Base-by-base conservation (phyloP, 2,797 vertebrate species). In the Gallinago stenura region DNA sequence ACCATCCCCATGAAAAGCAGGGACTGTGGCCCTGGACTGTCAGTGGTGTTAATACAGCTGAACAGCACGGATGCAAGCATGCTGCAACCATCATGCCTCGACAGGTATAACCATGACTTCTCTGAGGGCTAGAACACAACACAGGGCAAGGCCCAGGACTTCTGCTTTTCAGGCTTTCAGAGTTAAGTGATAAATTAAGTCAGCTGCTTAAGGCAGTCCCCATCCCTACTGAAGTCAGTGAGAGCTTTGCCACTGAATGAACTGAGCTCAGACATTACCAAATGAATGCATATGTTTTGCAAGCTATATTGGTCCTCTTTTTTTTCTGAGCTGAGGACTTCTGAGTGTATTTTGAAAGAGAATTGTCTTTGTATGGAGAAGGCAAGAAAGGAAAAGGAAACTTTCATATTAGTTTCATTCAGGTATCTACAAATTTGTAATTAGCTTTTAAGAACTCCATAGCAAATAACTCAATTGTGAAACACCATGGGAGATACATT, bases 61-160 rank as follows among this genome's bases (percentile, higher is more conserved):
- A 45, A 41, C 15, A 19, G 25, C 0, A 1, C 41, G 9, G 17
- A 73, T 8, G 6, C 17, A 66, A 57, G 18, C 14, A 5, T 43
- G 43, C n/a, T 20, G 10, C 12, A 57, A 51, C 35, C 3, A 0
- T 54, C 2, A 0, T 57, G 65, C n/a, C 46, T 57, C 0, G 0
- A 22, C 31, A 53, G 11, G 25, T 19, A 45, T 7, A 89, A 10
- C 28, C 6, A 3, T 30, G 16, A 41, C 31, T 82, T 87, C 56
- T 25, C 10, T 0, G 0, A 48, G n/a, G 6, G 17, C 5, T 54
- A 18, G 15, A 31, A 85, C 25, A 56, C 10, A 35, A 17, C 2
- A 2, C 13, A 31, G 16, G 16, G 21, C 22, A 89, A 70, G 37
- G 22, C 31, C 25, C 8, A 62, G 15, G 70, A 58, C 6, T 37